phyloP scores from a whole-genome alignment of 1,140 invertebrate species.

The Cydia fagiglandana region DNA sequence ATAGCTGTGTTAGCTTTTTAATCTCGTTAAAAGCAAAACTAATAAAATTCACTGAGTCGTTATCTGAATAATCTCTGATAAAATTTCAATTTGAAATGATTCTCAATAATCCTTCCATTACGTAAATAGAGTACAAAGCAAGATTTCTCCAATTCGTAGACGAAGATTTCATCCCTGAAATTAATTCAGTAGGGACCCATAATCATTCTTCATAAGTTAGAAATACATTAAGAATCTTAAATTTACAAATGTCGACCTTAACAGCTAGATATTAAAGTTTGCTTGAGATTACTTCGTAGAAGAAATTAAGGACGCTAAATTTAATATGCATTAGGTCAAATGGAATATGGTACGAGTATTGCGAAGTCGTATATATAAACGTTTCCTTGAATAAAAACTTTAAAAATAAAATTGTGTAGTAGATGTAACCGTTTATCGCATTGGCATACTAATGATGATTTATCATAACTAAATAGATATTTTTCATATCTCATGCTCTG shows the following conservation, averaged over 20 bases:
- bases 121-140: neutral
- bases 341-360: neutral
- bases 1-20: neutral
- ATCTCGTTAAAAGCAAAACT: neutral
- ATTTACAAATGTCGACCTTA: neutral
- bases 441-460: no score
- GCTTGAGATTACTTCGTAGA: neutral
- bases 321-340: conserved; percentile 21
- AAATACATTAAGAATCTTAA: conserved; percentile 1
- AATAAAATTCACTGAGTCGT: neutral
- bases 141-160: neutral
- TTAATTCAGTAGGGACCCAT: conserved; percentile 19
- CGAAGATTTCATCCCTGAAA: conserved; percentile 9
- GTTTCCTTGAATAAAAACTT: neutral
- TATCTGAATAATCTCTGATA: neutral
- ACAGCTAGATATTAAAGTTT: neutral
- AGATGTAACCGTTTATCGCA: no score
- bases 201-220: conserved; percentile 23
- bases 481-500: no score
- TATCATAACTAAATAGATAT: no score
- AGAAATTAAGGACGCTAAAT: neutral
- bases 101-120: neutral
- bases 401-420: no score
- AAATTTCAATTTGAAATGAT: neutral
- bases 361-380: neutral